A percentile compares a stretch with the other conserved stretches of the same genome.
Conservation (phyloP, 2,113 vertebrate species). For the Gambusia holbrooki region DNA sequence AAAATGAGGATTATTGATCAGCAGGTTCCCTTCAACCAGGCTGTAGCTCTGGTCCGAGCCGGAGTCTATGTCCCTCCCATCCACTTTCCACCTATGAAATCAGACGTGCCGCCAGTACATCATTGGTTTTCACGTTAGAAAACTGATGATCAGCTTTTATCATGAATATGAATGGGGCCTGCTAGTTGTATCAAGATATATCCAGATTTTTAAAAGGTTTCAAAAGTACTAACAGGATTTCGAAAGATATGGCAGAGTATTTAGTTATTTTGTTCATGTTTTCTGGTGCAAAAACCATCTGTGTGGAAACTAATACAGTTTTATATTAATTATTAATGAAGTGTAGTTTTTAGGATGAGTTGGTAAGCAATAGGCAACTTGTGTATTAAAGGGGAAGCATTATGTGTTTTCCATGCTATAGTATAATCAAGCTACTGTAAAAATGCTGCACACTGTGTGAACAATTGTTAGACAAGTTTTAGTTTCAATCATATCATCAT, state of each 20-base stretch:
- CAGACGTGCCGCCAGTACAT: neutral
- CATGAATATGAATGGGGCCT: neutral
- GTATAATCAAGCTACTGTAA: no score
- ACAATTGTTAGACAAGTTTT: no score
- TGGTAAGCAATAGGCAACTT: no score
- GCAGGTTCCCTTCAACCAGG: slow-evolving; percentile 86
- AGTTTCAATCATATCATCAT: no score
- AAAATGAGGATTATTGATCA: slow-evolving; percentile 85
- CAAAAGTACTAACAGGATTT: neutral
- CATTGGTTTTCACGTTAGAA: neutral
- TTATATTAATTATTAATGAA: no score
- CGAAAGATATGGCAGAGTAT: neutral
- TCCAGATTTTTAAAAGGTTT: neutral
- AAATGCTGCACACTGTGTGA: no score
- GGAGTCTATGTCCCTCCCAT: slow-evolving; percentile 84
- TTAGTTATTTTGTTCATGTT: neutral
- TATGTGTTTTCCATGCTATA: no score
- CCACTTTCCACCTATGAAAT: slow-evolving; percentile 87
- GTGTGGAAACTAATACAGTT: no score
- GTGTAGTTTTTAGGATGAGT: no score
- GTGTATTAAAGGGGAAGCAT: no score
- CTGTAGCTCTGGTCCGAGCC: slow-evolving; percentile 83
- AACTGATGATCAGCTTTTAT: neutral
- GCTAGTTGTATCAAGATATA: neutral
- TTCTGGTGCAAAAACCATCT: neutral